Evolutionary conservation across 2,888 invertebrate genomes (phyloP), one percentile per base, ranked within the genome.

Genomic region (Stenurella melanura): DNA sequence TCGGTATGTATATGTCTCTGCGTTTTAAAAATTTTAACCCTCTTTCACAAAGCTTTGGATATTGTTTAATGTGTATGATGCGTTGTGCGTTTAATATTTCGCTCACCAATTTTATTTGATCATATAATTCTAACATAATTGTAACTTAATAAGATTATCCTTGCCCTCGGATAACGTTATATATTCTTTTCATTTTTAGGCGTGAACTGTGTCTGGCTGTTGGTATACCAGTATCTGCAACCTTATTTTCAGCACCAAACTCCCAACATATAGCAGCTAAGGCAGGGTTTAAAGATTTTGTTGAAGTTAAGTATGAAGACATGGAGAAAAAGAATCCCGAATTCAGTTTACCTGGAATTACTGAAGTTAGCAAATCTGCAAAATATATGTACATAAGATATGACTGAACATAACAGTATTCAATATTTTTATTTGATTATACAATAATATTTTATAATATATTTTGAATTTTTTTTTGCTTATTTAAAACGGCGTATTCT

Each of bases 331-430:
- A 26, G 19, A 56, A 67, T n/a, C 54, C 67, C 3, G 15, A 10
- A n/a, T 67, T 26, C 17, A 67, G 19, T 56, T 67, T 67, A 9
- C 56, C 67, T 21, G 67, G 67, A 30, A 67, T 67, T n/a, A 64
- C 64, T 42, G 11, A 38, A 17, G 38, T 42, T 12, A 21, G 19
- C 5, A 64, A 64, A 64, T 42, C 19, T 15, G 9, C 42, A 19
- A 64, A 42, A 19, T 19, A 19, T 30, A 64, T 64, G 64, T 64
- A 19, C 5, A 42, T 64, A 18, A 38, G 21, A 64, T 64, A 17
- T 50, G 38, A n/a, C 18, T 64, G 30, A 64, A 19, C n/a, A n/a
- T 18, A 50, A 9, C 7, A 26, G 21, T 26, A 9, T 34, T 7
- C 9, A 34, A 34, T 34, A 34, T 34, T 0, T 9, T 34, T 6